These are phyloP conservation scores for Dryoscopus gambensis DNA, from an alignment of 2,113 vertebrate genomes.

Conservation along the genomic window DNA sequence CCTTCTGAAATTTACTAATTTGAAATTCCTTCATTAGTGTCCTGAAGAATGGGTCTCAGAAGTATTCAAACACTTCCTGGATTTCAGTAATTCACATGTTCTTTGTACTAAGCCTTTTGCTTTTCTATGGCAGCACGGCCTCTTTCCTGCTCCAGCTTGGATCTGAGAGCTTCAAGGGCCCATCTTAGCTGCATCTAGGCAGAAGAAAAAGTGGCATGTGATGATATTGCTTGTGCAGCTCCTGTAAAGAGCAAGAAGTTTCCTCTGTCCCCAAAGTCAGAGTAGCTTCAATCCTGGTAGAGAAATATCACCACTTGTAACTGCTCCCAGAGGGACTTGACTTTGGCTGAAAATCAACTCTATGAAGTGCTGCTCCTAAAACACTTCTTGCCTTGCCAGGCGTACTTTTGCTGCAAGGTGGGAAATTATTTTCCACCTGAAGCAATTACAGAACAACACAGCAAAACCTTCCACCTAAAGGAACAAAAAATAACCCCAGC, in stretches of 20 bases:
- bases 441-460: background rate
- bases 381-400: background rate
- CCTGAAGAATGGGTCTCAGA: background rate
- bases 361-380: constrained; percentile 9
- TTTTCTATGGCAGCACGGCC: background rate
- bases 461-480: background rate
- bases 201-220: background rate
- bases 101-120: background rate
- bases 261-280: background rate
- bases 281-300: background rate
- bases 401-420: constrained; percentile 24
- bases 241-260: background rate
- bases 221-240: background rate
- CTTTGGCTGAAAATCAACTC: constrained; percentile 27
- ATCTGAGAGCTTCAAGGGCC: background rate
- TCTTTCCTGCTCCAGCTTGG: background rate
- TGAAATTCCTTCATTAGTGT: background rate
- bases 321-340: background rate
- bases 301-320: background rate
- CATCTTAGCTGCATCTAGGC: background rate
- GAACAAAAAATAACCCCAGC: background rate
- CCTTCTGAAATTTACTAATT: background rate
- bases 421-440: constrained; percentile 10
- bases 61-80: background rate
- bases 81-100: background rate